Evolutionary conservation across 2,888 invertebrate species (phyloP), one percentile per base, ranked within the genome.

Genomic region (Melanophora roralis): DNA sequence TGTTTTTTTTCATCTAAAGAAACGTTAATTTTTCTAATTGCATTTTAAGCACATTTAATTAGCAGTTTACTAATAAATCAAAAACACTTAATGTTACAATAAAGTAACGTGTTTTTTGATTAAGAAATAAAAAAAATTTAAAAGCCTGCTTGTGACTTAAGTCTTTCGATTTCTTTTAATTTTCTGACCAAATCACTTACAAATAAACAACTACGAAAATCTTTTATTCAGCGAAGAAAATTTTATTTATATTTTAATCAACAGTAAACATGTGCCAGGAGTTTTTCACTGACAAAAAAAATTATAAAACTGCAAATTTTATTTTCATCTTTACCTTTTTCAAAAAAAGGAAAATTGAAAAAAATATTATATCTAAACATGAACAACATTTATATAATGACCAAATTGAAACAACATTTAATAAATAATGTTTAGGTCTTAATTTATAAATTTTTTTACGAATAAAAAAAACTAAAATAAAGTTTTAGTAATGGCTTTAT

Each of bases 341-440:
- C 27, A 3, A 27, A 27, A 6, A 8, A 38, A 43, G n/a, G 11
- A 55, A 43, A 16, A 43, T 7, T 21, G 60, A 45, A 34, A 73
- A 73, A 73, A 67, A 32, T 67, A 67, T 51, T 74, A 59, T 74
- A 32, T 32, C 40, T 40, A 69, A 76, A 69, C 76, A 76, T 76
- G 69, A 49, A 55, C 78, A 78, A 23, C 55, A 73, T 68, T 78
- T 68, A 62, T 68, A 68, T 78, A 78, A 78, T 62, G 74, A 64
- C 51, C 78, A 64, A n/a, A 57, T 59, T 57, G 60, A 47, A 62
- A 14, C 43, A 40, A 51, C 59, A 59, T 14, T 43, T 32, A 59
- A 12, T 32, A 59, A 12, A n/a, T 45, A 32, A 64, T 69, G 57
- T 57, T 68, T 67, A n/a, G 71, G 34, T 14, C 55, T 34, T 5